Evolutionary conservation across 2,113 vertebrate species (phyloP).

Genomic region (Aegotheles bennettii): DNA sequence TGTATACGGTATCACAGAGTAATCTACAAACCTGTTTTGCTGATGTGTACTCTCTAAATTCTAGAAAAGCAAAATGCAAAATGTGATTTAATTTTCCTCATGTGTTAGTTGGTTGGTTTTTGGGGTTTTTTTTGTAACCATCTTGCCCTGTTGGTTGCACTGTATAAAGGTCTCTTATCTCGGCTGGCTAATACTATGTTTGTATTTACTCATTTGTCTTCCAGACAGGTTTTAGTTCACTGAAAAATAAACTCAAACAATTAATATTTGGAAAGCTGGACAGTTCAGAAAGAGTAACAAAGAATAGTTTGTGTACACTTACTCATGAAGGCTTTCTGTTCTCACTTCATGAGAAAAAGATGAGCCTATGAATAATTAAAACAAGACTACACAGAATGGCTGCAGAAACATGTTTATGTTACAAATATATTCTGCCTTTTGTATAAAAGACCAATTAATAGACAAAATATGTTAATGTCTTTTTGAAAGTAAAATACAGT

Average conservation of each 20-base stretch:
- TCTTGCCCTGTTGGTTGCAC: not conserved
- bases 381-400: not conserved
- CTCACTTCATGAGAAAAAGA: not conserved
- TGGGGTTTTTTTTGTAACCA: too few species aligned
- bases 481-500: not conserved
- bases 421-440: not conserved
- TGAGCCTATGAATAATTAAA: not conserved
- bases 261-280: not conserved
- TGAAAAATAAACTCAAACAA: not conserved
- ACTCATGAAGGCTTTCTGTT: not conserved
- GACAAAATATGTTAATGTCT: not conserved
- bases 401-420: not conserved
- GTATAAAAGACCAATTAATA: not conserved
- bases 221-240: not conserved
- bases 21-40: not conserved
- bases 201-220: not conserved
- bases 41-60: not conserved
- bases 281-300: not conserved
- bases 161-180: not conserved
- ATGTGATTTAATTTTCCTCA: not conserved
- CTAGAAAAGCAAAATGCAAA: not conserved
- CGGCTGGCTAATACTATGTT: not conserved
- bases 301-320: too few species aligned
- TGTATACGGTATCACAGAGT: not conserved
- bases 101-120: too few species aligned